phyloP scores from a whole-genome alignment of 2,113 vertebrate genomes.

The Enhydra lutris region DNA sequence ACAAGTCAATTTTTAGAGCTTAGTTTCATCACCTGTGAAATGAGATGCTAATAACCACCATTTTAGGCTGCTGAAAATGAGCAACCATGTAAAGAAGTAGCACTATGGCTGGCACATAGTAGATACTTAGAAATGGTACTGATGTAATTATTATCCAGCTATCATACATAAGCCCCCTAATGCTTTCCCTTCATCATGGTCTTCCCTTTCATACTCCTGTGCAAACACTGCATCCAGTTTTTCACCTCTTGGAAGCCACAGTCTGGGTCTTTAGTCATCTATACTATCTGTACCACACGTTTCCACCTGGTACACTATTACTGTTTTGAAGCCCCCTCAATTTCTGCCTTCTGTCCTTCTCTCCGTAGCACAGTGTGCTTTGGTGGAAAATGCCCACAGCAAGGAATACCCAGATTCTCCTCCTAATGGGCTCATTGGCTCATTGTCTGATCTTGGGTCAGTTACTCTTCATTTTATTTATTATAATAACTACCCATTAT shows the following conservation, averaged over 20 bases:
- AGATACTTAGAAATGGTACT: not conserved
- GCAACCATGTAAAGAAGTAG: not conserved
- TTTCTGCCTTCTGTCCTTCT: not conserved
- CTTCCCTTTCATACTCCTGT: not conserved
- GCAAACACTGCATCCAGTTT: not conserved
- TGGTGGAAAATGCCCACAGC: not conserved
- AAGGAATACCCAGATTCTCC: not conserved
- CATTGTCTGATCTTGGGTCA: not conserved
- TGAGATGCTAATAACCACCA: not conserved
- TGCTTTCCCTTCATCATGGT: not conserved
- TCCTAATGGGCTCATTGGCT: not conserved
- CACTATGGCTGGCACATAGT: not conserved
- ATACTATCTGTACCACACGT: not conserved
- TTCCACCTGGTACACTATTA: not conserved
- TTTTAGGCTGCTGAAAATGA: not conserved
- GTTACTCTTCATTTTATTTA: not conserved
- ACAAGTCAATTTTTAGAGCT: not conserved
- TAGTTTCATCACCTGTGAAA: not conserved
- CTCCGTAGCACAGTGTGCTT: not conserved
- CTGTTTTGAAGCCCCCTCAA: not conserved
- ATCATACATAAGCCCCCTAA: not conserved
- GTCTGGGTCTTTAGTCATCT: not conserved
- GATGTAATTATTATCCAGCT: not conserved
- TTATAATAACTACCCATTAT: not conserved
- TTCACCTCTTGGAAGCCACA: not conserved